Evolutionary conservation across 2,888 invertebrate species (phyloP).

Genomic region (Balanococcus diminutus): DNA sequence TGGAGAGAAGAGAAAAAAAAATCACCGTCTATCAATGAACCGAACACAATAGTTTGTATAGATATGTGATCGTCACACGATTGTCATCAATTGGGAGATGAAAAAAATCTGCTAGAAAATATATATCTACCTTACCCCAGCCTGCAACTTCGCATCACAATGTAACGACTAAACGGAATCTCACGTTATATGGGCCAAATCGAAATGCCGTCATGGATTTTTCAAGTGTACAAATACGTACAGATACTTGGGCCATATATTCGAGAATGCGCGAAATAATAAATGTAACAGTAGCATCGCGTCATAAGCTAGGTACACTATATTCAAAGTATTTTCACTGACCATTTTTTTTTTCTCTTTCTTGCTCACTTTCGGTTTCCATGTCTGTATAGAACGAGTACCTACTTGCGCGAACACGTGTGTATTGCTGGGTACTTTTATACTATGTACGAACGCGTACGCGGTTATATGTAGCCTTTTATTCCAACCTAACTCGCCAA

Average conservation of each 20-base stretch:
- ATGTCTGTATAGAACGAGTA: not conserved
- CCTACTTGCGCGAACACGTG: not conserved
- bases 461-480: too few relatives aligned
- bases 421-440: not conserved
- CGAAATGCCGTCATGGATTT: constrained; percentile 50
- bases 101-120: constrained; percentile 46
- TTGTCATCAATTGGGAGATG: constrained; percentile 44
- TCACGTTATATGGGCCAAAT: constrained; percentile 22
- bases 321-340: not conserved
- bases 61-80: constrained; percentile 53
- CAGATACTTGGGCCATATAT: not conserved
- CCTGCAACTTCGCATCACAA: not conserved
- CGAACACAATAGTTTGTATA: constrained; percentile 45
- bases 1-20: too few relatives aligned
- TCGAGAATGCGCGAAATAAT: not conserved
- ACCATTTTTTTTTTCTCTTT: not conserved
- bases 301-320: too few relatives aligned
- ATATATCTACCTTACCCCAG: too few relatives aligned
- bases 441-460: too few relatives aligned
- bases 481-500: too few relatives aligned
- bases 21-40: constrained; percentile 19
- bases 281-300: not conserved
- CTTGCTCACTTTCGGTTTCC: not conserved
- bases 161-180: constrained; percentile 41
- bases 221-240: constrained; percentile 9